phyloP scores from a whole-genome alignment of 35 echinoderm and acorn worm genomes.

The Eucidaris tribuloides region DNA sequence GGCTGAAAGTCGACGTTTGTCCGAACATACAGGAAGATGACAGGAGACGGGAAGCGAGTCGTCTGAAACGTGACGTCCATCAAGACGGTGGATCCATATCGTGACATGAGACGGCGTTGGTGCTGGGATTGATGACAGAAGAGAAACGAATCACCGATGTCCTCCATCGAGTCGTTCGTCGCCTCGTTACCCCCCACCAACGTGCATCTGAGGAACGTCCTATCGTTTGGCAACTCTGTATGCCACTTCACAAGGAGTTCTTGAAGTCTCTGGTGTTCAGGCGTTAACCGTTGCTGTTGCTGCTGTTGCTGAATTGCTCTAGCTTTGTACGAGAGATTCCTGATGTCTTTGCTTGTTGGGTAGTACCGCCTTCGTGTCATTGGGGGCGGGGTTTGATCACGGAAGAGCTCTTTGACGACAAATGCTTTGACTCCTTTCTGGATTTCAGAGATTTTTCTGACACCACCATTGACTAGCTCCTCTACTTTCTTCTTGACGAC shows the following conservation, averaged over 20 bases:
- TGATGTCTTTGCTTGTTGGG: background rate
- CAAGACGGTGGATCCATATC: constrained; percentile 1
- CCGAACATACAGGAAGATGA: constrained; percentile 10
- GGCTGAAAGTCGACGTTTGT: constrained; percentile 17
- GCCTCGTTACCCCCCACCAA: too few relatives aligned
- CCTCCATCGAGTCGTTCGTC: too few relatives aligned
- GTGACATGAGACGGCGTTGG: background rate
- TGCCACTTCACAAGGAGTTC: too few relatives aligned
- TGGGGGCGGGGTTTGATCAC: background rate
- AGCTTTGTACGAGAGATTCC: background rate
- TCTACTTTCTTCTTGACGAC: background rate
- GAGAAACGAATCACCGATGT: too few relatives aligned
- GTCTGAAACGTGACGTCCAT: background rate
- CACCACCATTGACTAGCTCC: background rate
- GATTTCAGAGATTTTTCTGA: background rate
- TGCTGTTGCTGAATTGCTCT: too few relatives aligned
- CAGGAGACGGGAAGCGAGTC: background rate
- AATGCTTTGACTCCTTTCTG: background rate
- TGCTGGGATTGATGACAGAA: constrained; percentile 3
- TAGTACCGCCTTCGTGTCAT: background rate
- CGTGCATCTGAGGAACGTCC: too few relatives aligned
- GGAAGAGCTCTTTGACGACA: constrained; percentile 14
- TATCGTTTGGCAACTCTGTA: too few relatives aligned
- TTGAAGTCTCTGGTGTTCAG: too few relatives aligned
- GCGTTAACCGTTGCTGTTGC: too few relatives aligned